Evolutionary conservation across 1,140 invertebrate genomes (phyloP).

Genomic region (Pemphigus obesinymphae): DNA sequence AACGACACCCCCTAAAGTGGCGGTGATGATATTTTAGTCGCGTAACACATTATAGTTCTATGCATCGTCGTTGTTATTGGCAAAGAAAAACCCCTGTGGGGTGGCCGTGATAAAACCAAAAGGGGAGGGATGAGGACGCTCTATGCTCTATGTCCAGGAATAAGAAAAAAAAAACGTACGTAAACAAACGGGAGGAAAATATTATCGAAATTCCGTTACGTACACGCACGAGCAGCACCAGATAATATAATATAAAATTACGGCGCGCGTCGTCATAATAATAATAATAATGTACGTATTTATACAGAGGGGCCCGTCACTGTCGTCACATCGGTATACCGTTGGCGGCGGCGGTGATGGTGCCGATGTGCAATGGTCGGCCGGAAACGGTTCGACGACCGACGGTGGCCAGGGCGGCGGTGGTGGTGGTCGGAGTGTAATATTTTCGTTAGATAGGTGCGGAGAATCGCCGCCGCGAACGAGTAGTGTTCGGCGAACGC

Average conservation of each 20-base stretch:
- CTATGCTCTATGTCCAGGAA: too few species aligned
- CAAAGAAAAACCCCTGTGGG: too few species aligned
- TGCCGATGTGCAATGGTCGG: not conserved
- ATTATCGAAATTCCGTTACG: not conserved
- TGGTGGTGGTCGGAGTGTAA: not conserved
- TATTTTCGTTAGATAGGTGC: conserved; percentile 35
- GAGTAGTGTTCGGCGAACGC: not conserved
- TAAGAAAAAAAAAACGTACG: not conserved
- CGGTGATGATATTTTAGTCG: too few species aligned
- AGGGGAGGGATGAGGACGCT: not conserved
- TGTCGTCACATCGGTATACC: not conserved
- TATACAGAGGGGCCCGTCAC: too few species aligned
- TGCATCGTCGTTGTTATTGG: too few species aligned
- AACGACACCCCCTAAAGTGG: too few species aligned
- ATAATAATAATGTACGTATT: too few species aligned
- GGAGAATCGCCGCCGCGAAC: not conserved
- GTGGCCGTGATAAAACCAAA: too few species aligned
- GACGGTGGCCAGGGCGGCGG: not conserved
- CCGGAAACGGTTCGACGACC: conserved; percentile 40
- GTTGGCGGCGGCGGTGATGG: not conserved
- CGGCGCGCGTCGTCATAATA: not conserved
- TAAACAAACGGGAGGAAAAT: not conserved
- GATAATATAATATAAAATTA: not conserved
- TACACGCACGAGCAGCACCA: not conserved
- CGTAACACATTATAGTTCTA: too few species aligned